Conservation (phyloP, 1,140 invertebrate species). For the Hylaeus volcanicus region DNA sequence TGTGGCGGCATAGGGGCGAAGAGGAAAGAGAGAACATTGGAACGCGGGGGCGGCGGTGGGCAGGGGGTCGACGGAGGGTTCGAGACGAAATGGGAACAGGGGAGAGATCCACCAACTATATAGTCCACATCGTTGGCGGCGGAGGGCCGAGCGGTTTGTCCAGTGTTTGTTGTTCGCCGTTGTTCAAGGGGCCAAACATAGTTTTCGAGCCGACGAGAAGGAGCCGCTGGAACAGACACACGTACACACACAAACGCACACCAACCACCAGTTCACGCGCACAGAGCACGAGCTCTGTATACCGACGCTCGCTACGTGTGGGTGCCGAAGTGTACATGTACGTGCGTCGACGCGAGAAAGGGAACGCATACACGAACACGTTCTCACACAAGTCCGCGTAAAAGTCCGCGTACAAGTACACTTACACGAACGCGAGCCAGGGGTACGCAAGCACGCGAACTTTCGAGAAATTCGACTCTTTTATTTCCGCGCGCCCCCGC, state of each 20-base stretch:
- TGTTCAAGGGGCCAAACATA: slow-evolving; percentile 75
- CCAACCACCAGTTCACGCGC: too few relatives aligned
- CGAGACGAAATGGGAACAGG: slow-evolving; percentile 55
- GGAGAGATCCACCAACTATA: slow-evolving; percentile 64
- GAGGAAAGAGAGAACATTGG: slow-evolving; percentile 23
- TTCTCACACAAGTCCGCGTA: not conserved
- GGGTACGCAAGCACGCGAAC: slow-evolving; percentile 50
- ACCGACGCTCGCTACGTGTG: not conserved
- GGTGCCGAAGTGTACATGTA: not conserved
- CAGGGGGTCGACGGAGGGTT: slow-evolving; percentile 40
- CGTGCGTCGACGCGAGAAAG: too few relatives aligned
- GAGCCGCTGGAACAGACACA: slow-evolving; percentile 18
- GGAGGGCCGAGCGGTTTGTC: slow-evolving; percentile 68
- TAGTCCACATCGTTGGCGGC: slow-evolving; percentile 63
- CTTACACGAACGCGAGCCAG: not conserved
- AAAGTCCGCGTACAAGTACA: not conserved
- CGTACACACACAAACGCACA: not conserved
- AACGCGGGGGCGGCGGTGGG: slow-evolving; percentile 3
- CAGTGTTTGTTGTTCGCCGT: slow-evolving; percentile 75
- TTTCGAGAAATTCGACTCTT: slow-evolving; percentile 72
- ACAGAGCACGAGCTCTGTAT: not conserved
- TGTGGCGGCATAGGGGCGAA: slow-evolving; percentile 33
- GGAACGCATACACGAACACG: not conserved
- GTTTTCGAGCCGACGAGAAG: slow-evolving; percentile 62
- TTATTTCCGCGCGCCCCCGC: slow-evolving; percentile 67